Percentiles rank a stretch among this genome's conserved stretches.
phyloP scores from a whole-genome alignment of 2,888 invertebrate genomes.

The Panorpa germanica region DNA sequence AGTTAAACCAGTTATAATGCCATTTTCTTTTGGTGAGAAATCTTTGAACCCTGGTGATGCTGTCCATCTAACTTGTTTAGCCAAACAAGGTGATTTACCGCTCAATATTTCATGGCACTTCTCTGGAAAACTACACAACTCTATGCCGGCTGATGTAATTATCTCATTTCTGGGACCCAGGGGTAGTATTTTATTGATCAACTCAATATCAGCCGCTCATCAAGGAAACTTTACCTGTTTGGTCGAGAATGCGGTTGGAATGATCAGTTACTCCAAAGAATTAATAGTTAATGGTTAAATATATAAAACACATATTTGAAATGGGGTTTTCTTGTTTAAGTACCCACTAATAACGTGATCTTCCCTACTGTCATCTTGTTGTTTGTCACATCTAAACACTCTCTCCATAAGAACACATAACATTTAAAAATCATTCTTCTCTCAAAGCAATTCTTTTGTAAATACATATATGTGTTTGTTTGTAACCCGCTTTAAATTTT shows the following conservation, averaged over 20 bases:
- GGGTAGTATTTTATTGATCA: constrained; percentile 46
- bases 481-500: constrained; percentile 13
- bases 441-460: background rate
- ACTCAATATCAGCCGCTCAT: constrained; percentile 42
- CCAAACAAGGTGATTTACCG: constrained; percentile 50
- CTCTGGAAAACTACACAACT: constrained; percentile 39
- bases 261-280: constrained; percentile 34
- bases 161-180: constrained; percentile 33
- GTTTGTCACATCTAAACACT: too few relatives aligned
- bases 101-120: constrained; percentile 55
- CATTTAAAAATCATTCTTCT: background rate
- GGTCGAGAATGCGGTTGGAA: constrained; percentile 42
- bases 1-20: constrained; percentile 50
- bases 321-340: too few relatives aligned
- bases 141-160: constrained; percentile 31
- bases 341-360: too few relatives aligned
- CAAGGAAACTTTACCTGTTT: constrained; percentile 47
- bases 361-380: too few relatives aligned
- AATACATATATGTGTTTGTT: background rate
- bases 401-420: constrained; percentile 2
- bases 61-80: constrained; percentile 30
- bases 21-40: constrained; percentile 43
- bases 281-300: constrained; percentile 51
- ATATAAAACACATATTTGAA: too few relatives aligned
- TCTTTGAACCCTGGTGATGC: constrained; percentile 32